phyloP scores from a whole-genome alignment of 2,888 invertebrate species.

The Drosophila barbarae region DNA sequence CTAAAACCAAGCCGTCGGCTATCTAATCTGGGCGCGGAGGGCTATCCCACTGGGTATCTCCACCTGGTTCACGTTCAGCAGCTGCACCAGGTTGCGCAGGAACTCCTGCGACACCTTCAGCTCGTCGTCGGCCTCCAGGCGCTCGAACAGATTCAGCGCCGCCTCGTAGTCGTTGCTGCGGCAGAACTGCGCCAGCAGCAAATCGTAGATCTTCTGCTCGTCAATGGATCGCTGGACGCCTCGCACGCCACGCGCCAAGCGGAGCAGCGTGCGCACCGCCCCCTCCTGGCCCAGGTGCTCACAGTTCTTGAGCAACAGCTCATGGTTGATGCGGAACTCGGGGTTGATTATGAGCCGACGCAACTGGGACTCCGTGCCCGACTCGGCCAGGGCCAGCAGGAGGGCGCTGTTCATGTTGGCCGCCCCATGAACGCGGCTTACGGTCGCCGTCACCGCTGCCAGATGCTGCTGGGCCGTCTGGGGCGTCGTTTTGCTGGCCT shows the following conservation, averaged over 20 bases:
- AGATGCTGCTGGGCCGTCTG: constrained; percentile 78
- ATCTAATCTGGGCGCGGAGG: constrained; percentile 74
- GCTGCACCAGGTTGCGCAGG: constrained; percentile 69
- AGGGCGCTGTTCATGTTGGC: constrained; percentile 79
- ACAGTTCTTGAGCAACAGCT: constrained; percentile 81
- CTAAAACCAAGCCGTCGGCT: constrained; percentile 7
- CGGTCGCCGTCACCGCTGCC: constrained; percentile 74
- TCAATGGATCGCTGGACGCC: constrained; percentile 74
- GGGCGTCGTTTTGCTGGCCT: constrained; percentile 47
- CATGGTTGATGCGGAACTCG: constrained; percentile 81
- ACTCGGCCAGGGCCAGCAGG: constrained; percentile 80
- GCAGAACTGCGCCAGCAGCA: constrained; percentile 74
- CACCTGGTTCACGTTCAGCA: constrained; percentile 77
- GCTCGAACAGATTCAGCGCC: constrained; percentile 76
- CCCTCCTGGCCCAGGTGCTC: constrained; percentile 79
- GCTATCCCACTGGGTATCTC: constrained; percentile 78
- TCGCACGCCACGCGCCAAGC: constrained; percentile 74
- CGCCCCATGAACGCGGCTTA: constrained; percentile 79
- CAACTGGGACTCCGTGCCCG: constrained; percentile 79
- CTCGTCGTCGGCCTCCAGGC: constrained; percentile 75
- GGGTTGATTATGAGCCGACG: constrained; percentile 81
- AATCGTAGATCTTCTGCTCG: constrained; percentile 77
- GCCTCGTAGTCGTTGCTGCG: constrained; percentile 71
- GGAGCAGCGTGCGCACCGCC: constrained; percentile 71
- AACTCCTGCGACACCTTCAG: constrained; percentile 76